Evolutionary conservation across 64 coral and sea anemone species (phyloP).

Genomic region (Pachyseris speciosa): DNA sequence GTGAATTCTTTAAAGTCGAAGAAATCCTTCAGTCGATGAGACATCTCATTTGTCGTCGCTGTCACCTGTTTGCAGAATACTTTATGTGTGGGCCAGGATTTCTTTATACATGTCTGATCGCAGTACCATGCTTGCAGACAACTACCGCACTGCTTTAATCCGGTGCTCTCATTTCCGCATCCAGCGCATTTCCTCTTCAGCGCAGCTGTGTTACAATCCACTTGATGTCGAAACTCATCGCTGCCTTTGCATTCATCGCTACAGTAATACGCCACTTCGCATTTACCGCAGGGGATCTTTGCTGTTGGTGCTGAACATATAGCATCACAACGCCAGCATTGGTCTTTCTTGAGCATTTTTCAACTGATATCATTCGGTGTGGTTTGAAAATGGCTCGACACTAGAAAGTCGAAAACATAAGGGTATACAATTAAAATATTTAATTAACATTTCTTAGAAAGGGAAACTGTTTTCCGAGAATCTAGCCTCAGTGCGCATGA

Average conservation of each 20-base stretch:
- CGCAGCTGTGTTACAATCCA: slow-evolving; percentile 56
- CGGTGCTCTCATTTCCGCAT: slow-evolving; percentile 11
- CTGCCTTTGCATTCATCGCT: slow-evolving; percentile 36
- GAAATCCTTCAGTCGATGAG: neutral
- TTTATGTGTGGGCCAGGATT: slow-evolving; percentile 41
- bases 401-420: neutral
- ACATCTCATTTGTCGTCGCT: neutral
- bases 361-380: neutral
- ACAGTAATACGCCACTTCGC: slow-evolving; percentile 66
- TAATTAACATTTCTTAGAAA: neutral
- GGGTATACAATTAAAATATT: neutral
- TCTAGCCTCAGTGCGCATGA: neutral
- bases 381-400: too few species aligned
- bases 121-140: slow-evolving; percentile 65
- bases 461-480: neutral
- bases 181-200: slow-evolving; percentile 1
- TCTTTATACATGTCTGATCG: slow-evolving; percentile 2
- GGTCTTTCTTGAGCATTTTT: slow-evolving; percentile 17
- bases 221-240: slow-evolving; percentile 65
- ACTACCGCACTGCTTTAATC: slow-evolving; percentile 22
- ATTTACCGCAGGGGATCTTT: slow-evolving; percentile 24
- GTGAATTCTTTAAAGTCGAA: neutral
- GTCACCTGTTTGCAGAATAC: neutral
- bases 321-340: slow-evolving; percentile 53
- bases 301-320: neutral